phyloP scores from a whole-genome alignment of 2,797 vertebrate genomes.

The Gallirallus australis region DNA sequence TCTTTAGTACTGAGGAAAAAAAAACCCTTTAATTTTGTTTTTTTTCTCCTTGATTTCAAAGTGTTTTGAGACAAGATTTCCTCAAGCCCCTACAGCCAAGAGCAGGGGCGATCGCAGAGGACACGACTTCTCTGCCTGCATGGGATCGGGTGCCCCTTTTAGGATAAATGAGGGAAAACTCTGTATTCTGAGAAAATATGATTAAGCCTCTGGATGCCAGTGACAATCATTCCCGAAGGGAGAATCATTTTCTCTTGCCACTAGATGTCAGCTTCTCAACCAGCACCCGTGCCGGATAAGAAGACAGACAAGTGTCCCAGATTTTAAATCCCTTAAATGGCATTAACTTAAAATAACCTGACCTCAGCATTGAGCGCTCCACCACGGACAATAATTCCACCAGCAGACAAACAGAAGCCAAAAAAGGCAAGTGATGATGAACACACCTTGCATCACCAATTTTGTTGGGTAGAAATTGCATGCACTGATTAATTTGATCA shows the following conservation, averaged over 20 bases:
- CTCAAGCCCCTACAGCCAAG: background rate
- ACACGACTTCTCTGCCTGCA: background rate
- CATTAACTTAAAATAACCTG: constrained; percentile 81
- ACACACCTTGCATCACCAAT: background rate
- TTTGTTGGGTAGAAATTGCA: background rate
- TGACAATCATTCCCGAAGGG: background rate
- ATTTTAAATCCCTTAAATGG: constrained; percentile 83
- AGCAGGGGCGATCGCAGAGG: background rate
- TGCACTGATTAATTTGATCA: background rate
- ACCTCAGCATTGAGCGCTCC: constrained; percentile 63
- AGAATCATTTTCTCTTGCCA: constrained; percentile 4
- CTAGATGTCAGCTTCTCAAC: constrained; percentile 78
- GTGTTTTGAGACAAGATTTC: background rate
- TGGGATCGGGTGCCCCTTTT: background rate
- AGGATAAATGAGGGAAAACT: accelerated
- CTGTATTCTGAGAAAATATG: accelerated
- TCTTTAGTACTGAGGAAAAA: background rate
- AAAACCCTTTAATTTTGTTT: background rate
- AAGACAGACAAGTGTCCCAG: constrained; percentile 74
- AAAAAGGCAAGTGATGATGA: constrained; percentile 63
- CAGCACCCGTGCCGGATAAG: background rate
- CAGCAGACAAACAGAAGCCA: constrained; percentile 56
- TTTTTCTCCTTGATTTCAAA: background rate
- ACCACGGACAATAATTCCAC: constrained; percentile 69
- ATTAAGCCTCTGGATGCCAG: accelerated